Evolutionary conservation across 2,888 invertebrate genomes (phyloP).

Genomic region (Minunthozetes semirufus): DNA sequence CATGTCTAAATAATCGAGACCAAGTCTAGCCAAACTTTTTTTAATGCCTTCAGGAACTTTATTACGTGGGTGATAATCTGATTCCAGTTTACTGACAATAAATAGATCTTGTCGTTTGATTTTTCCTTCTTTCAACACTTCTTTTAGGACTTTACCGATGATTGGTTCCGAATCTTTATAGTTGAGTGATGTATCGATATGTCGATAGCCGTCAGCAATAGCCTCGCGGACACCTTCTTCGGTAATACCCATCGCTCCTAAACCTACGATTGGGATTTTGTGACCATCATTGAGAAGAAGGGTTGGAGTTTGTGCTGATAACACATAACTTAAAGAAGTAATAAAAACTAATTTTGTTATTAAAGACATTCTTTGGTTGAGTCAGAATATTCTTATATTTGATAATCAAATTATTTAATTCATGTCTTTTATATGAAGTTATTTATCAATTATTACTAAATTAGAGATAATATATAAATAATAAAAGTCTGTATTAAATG

Average conservation of each 20-base stretch:
- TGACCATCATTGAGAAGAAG: conserved; percentile 40
- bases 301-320: not conserved
- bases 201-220: conserved; percentile 27
- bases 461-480: too few relatives aligned
- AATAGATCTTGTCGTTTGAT: conserved; percentile 47
- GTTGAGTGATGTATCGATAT: conserved; percentile 33
- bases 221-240: not conserved
- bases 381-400: too few relatives aligned
- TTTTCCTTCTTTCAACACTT: conserved; percentile 47
- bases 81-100: conserved; percentile 46
- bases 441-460: too few relatives aligned
- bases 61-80: not conserved
- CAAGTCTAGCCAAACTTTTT: conserved; percentile 46
- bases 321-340: too few relatives aligned
- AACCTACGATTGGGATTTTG: conserved; percentile 43
- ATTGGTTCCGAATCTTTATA: conserved; percentile 47
- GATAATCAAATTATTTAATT: too few relatives aligned
- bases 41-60: conserved; percentile 19
- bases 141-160: conserved; percentile 48
- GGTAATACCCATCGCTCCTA: conserved; percentile 40
- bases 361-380: too few relatives aligned
- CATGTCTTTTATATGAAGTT: too few relatives aligned
- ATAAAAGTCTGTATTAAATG: too few relatives aligned
- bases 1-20: conserved; percentile 49
- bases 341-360: too few relatives aligned